Evolutionary conservation across 2,888 invertebrate genomes (phyloP).

Genomic region (Pantelozetes paolii): DNA sequence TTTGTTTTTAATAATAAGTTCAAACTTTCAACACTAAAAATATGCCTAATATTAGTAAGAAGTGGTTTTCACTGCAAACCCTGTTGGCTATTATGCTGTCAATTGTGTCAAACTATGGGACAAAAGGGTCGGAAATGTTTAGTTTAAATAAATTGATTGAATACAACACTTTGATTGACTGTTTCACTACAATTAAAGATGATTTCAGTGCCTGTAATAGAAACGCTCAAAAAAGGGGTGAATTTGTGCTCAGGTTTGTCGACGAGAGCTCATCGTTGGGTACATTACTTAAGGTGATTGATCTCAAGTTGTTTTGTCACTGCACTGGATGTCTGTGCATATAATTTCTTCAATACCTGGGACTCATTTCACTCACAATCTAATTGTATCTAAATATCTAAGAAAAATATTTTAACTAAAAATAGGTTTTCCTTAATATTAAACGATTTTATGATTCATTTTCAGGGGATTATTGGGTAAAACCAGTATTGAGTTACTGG

Average conservation of each 20-base stretch:
- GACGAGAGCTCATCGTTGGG: slow-evolving; percentile 34
- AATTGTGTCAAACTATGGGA: not conserved
- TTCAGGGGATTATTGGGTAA: too few species aligned
- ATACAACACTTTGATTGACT: slow-evolving; percentile 36
- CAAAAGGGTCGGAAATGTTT: slow-evolving; percentile 12
- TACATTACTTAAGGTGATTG: slow-evolving; percentile 12
- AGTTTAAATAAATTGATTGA: slow-evolving; percentile 23
- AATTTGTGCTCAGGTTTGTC: slow-evolving; percentile 16
- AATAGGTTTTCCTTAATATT: too few species aligned
- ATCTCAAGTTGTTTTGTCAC: not conserved
- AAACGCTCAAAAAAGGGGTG: slow-evolving; percentile 33
- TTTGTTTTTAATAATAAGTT: too few species aligned
- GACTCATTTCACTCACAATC: too few species aligned
- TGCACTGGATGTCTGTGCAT: not conserved
- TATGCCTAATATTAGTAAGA: not conserved
- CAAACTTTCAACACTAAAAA: not conserved
- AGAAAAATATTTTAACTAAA: too few species aligned
- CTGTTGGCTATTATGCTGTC: not conserved
- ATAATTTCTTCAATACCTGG: not conserved
- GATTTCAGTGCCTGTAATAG: slow-evolving; percentile 27
- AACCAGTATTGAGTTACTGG: too few species aligned
- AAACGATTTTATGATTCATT: too few species aligned
- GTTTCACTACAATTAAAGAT: slow-evolving; percentile 28
- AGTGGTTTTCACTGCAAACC: not conserved
- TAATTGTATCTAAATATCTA: too few species aligned